Evolutionary conservation across 2,797 vertebrate genomes (phyloP).

Genomic region (Sebastes trivittatus): DNA sequence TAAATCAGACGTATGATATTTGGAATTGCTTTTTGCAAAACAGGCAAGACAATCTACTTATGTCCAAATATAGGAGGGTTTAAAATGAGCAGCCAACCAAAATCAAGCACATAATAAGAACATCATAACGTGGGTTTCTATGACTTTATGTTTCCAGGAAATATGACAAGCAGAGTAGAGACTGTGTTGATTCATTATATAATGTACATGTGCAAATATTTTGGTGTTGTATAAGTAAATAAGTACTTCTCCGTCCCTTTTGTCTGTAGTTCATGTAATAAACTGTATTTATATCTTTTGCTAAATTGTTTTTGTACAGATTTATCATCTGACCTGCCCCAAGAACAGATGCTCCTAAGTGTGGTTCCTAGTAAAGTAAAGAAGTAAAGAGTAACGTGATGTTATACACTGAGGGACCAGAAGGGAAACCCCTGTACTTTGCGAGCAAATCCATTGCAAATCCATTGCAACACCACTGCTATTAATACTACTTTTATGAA

Average conservation of each 20-base stretch:
- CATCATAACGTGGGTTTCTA: not conserved
- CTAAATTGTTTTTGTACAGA: not conserved
- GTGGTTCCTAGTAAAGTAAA: not conserved
- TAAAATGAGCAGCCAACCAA: not conserved
- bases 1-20: not conserved
- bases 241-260: not conserved
- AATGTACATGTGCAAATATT: not conserved
- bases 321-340: slow-evolving; percentile 5
- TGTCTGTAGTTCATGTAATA: not conserved
- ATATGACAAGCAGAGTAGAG: not conserved
- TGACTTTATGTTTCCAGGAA: not conserved
- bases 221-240: not conserved
- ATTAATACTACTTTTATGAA: not conserved
- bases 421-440: not conserved
- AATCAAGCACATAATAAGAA: not conserved
- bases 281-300: not conserved
- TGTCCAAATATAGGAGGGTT: not conserved
- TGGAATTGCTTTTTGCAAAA: not conserved
- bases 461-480: not conserved
- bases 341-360: not conserved
- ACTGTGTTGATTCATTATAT: not conserved
- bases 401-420: not conserved
- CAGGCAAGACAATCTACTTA: not conserved
- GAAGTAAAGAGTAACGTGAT: not conserved
- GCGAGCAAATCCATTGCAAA: not conserved